phyloP scores from a whole-genome alignment of 2,888 invertebrate species.

The Orthosia cruda region DNA sequence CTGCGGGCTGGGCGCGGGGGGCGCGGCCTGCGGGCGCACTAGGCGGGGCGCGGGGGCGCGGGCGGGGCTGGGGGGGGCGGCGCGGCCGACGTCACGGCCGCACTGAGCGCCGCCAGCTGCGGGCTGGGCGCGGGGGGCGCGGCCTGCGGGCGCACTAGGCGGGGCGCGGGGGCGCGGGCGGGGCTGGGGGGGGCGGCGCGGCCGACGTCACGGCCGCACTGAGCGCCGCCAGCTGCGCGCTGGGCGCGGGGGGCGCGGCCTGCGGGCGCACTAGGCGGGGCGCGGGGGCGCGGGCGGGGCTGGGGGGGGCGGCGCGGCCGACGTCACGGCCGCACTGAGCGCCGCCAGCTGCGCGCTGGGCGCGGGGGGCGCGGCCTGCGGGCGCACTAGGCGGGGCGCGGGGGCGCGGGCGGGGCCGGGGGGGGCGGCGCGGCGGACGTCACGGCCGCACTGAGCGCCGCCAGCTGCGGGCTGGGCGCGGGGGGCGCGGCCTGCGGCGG shows the following conservation, averaged over 20 bases:
- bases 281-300: slow-evolving; percentile 17
- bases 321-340: slow-evolving; percentile 10
- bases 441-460: slow-evolving; percentile 12
- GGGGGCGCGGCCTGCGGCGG: slow-evolving; percentile 55
- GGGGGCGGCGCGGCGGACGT: slow-evolving; percentile 11
- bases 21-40: neutral
- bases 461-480: slow-evolving; percentile 17
- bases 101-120: slow-evolving; percentile 8
- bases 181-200: slow-evolving; percentile 5
- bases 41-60: slow-evolving; percentile 32
- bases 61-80: slow-evolving; percentile 1
- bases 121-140: slow-evolving; percentile 37
- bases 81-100: slow-evolving; percentile 12
- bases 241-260: slow-evolving; percentile 41
- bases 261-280: slow-evolving; percentile 38
- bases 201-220: slow-evolving; percentile 12
- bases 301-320: slow-evolving; percentile 7
- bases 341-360: neutral
- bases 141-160: slow-evolving; percentile 31
- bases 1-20: slow-evolving; percentile 25
- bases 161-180: neutral
- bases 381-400: slow-evolving; percentile 29
- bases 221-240: slow-evolving; percentile 12
- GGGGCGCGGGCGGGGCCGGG: slow-evolving; percentile 18
- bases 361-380: neutral